Base-by-base conservation (phyloP, 2,797 vertebrate genomes). In the Dicrostonyx torquatus region DNA sequence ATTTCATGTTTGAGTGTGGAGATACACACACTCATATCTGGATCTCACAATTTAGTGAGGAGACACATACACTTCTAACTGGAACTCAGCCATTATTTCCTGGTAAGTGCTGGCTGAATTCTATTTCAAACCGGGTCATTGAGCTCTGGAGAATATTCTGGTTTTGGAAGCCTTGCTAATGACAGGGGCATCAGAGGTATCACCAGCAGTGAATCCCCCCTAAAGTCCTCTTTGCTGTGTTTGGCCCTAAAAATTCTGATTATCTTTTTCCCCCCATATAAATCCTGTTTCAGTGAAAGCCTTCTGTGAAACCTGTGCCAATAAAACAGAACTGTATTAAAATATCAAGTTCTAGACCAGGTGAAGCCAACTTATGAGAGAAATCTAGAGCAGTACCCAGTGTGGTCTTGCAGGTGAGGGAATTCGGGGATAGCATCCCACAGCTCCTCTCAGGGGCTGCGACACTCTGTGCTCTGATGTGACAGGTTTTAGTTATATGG, bases 181-280 rank as follows among this genome's bases (percentile, higher is more conserved):
- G 3, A 72, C 11, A 0, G 6, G 14, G 2, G 4, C 4, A 6
- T 5, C 10, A 3, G 8, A 7, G 2, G 5, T 2, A 4, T 10
- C 6, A 1, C n/a, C 43, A 4, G 45, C 0, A 18, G 43, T 43
- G 55, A 48, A 14, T 9, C 13, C 2, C 18, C 22, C 34, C 43
- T 10, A 70, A 31, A 40, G 6, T 48, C 53, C 22, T 92, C 29
- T 60, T 24, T 29, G 53, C 12, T 77, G 13, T 68, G 12, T 17
- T 64, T 82, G 60, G 40, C 62, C 12, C 73, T 40, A 73, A 43
- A 43, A n/a, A 22, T 40, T 73, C 24, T 64, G 53, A 64, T 80
- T 31, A 4, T 60, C 3, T 73, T 45, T 60, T 20, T 45, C 6
- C 2, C 5, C 13, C 40, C 34, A 22, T 11, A 66, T 26, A 55